Conservation (phyloP, 1,140 invertebrate genomes). For the Harpegnathos saltator region DNA sequence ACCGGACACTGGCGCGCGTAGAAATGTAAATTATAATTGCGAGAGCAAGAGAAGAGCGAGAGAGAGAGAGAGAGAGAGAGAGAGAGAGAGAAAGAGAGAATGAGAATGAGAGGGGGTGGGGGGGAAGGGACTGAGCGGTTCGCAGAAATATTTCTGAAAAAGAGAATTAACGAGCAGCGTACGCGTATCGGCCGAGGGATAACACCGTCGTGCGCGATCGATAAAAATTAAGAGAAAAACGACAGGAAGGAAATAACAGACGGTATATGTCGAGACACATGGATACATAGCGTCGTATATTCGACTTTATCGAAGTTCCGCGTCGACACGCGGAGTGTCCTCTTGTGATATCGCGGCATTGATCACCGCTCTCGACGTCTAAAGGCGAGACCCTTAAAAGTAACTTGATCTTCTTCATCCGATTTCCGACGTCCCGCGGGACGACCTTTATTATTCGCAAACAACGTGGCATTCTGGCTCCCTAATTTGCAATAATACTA, state of each 20-base stretch:
- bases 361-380: conserved; percentile 41
- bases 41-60: neutral
- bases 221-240: neutral
- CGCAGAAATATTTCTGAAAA: neutral
- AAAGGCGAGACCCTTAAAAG: conserved; percentile 22
- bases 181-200: neutral
- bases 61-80: too few species aligned
- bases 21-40: neutral
- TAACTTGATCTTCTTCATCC: conserved; percentile 59
- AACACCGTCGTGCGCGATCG: too few species aligned
- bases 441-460: conserved; percentile 77
- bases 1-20: neutral
- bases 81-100: neutral
- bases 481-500: conserved; percentile 80
- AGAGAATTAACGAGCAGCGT: neutral
- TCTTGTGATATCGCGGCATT: conserved; percentile 55
- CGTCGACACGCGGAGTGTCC: conserved; percentile 24
- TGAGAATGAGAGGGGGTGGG: too few species aligned
- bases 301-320: conserved; percentile 35
- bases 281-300: conserved; percentile 6
- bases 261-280: neutral
- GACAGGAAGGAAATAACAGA: neutral
- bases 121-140: too few species aligned
- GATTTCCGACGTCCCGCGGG: conserved; percentile 65
- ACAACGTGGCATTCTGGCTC: conserved; percentile 69